Evolutionary conservation across 2,888 invertebrate genomes (phyloP).

Genomic region (Leptinotarsa juncta): DNA sequence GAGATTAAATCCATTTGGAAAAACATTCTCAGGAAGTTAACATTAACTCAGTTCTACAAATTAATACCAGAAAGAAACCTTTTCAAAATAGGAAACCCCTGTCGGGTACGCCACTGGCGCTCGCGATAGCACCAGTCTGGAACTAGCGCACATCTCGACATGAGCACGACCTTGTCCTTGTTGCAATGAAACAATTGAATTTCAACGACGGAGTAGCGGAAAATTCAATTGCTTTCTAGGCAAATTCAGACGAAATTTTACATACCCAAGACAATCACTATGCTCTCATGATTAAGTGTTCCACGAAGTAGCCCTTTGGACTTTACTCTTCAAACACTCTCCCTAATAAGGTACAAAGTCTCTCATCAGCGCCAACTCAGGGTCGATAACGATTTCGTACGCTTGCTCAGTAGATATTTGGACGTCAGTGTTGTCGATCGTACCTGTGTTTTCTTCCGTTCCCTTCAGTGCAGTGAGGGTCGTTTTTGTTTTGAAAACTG

Average conservation of each 20-base stretch:
- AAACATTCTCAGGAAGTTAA: no score
- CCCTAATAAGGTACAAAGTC: conserved; percentile 44
- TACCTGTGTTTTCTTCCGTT: conserved; percentile 32
- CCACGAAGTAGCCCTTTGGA: neutral
- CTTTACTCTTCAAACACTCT: neutral
- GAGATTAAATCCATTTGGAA: no score
- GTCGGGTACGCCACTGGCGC: neutral
- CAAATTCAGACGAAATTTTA: neutral
- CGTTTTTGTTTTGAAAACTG: conserved; percentile 24
- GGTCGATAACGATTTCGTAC: conserved; percentile 53
- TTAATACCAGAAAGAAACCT: no score
- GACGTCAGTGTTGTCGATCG: conserved; percentile 19
- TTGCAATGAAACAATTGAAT: conserved; percentile 17
- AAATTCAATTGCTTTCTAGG: neutral
- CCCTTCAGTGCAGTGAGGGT: conserved; percentile 3
- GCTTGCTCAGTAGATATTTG: conserved; percentile 51
- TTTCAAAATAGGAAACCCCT: no score
- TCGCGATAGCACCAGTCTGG: conserved; percentile 1
- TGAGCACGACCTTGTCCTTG: conserved; percentile 7
- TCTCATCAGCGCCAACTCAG: conserved; percentile 43
- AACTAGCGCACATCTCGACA: neutral
- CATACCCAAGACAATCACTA: neutral
- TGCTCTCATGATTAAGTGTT: neutral
- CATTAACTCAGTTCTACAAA: no score
- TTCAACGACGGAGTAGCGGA: neutral